phyloP scores from a whole-genome alignment of 2,888 invertebrate species.

The Drosophila imparisetae region DNA sequence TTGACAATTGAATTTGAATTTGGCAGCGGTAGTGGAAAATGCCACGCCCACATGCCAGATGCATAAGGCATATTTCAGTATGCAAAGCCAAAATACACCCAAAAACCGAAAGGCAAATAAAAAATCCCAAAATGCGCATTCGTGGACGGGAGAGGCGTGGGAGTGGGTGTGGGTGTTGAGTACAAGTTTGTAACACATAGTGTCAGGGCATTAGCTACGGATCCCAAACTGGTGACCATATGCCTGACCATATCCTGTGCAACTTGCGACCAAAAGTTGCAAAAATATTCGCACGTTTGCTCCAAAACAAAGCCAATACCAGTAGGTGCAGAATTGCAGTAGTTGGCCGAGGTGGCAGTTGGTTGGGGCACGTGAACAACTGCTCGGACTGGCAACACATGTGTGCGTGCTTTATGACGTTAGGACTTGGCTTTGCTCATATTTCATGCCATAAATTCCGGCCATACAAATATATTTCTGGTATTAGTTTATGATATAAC shows the following conservation, averaged over 20 bases:
- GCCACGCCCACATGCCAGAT: slow-evolving; percentile 68
- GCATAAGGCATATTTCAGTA: slow-evolving; percentile 77
- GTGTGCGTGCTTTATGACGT: slow-evolving; percentile 61
- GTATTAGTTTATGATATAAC: slow-evolving; percentile 61
- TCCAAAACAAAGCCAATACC: slow-evolving; percentile 65
- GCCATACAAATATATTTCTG: slow-evolving; percentile 38
- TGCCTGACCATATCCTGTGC: slow-evolving; percentile 73
- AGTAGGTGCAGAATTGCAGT: background rate
- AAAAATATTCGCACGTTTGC: slow-evolving; percentile 76
- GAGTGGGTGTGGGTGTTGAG: background rate
- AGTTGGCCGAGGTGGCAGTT: background rate
- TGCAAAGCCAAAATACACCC: slow-evolving; percentile 43
- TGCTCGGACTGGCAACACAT: slow-evolving; percentile 41
- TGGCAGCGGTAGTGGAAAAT: slow-evolving; percentile 50
- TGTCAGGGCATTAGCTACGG: slow-evolving; percentile 26
- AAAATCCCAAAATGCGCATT: slow-evolving; percentile 60
- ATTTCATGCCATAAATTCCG: slow-evolving; percentile 73
- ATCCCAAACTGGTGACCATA: slow-evolving; percentile 38
- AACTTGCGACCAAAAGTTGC: slow-evolving; percentile 75
- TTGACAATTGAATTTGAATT: slow-evolving; percentile 80
- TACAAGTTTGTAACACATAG: slow-evolving; percentile 47
- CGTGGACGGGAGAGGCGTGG: slow-evolving; percentile 1
- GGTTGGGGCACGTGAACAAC: slow-evolving; percentile 4
- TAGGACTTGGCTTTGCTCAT: slow-evolving; percentile 49
- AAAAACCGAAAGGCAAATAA: slow-evolving; percentile 65